Evolutionary conservation across 2,888 invertebrate species (phyloP), one percentile per base, ranked within the genome.

Genomic region (Mesorhabditis sp.): DNA sequence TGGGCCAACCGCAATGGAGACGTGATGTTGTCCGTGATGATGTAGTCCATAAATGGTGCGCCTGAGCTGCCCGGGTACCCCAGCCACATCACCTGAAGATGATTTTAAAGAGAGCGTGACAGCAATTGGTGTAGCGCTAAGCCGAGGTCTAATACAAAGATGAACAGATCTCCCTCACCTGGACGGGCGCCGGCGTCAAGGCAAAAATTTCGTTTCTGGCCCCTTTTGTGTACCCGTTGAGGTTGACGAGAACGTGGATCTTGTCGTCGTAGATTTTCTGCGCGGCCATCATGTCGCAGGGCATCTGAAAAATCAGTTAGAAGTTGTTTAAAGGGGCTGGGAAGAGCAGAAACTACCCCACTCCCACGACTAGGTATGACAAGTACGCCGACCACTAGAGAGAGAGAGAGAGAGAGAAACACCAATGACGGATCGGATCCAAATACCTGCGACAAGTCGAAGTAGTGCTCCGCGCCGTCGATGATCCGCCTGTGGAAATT

Each of bases 141-240:
- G 28, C 28, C 28, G 28, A n/a, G 58, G n/a, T 13, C 58, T 28
- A 28, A 28, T 28, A 28, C 28, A 28, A 28, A 28, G 28, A 28
- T 28, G 28, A 28, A 28, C 28, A 58, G 10, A 13, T 58, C 10
- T 10, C 28, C 73, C 68, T 61, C 74, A 93, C 92, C 89, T 98
- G 98, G 79, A 98, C 90, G 0, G 98, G 96, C 4, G 96, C 94
- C 4, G 97, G 96, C 82, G 91, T 90, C 68, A 99, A 88, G 13
- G 98, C 97, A 88, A 98, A 98, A 79, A 98, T 95, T 88, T 98
- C 98, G 88, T 98, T 98, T 70, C 96, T 90, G 0, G 98, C 97
- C 0, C 98, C 98, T 88, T 98, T 98, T 0, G 98, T 98, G 86
- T 98, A 98, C 0, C 97, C 97, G 87, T 98, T 98, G 96, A 98